phyloP scores from a whole-genome alignment of 2,797 vertebrate species.

The Squalus acanthias region DNA sequence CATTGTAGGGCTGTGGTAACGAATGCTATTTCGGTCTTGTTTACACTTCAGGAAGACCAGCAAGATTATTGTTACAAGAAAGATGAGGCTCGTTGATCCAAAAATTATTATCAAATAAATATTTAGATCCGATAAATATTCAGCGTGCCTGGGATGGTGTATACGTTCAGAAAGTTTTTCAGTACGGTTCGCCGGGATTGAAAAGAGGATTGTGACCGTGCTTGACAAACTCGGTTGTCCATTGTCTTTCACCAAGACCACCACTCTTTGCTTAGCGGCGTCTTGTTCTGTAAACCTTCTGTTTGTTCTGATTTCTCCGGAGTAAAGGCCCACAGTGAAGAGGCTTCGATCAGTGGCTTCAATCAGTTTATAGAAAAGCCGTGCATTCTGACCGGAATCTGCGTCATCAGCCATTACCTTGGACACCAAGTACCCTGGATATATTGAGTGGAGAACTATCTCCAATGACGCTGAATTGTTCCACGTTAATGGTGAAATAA shows the following conservation, averaged over 20 bases:
- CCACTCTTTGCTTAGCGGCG: slow-evolving; percentile 39
- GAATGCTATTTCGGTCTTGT: slow-evolving; percentile 45
- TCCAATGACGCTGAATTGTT: slow-evolving; percentile 55
- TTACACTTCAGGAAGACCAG: slow-evolving; percentile 54
- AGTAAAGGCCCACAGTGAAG: slow-evolving; percentile 47
- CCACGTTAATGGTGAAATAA: slow-evolving; percentile 51
- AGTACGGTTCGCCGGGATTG: slow-evolving; percentile 40
- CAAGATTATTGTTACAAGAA: slow-evolving; percentile 53
- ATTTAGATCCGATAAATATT: slow-evolving; percentile 49
- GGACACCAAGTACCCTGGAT: slow-evolving; percentile 64
- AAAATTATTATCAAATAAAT: slow-evolving; percentile 52
- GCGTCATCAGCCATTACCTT: slow-evolving; percentile 67
- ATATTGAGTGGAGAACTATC: slow-evolving; percentile 63
- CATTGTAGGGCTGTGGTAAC: background rate
- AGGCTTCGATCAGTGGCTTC: slow-evolving; percentile 42
- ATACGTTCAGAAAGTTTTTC: background rate
- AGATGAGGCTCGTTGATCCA: slow-evolving; percentile 49
- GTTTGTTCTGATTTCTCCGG: slow-evolving; percentile 47
- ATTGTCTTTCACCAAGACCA: slow-evolving; percentile 75
- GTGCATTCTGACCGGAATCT: slow-evolving; percentile 51
- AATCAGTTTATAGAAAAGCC: slow-evolving; percentile 44
- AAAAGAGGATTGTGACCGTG: slow-evolving; percentile 74
- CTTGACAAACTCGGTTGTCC: slow-evolving; percentile 84
- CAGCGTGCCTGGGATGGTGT: too few species aligned
- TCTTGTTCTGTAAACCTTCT: slow-evolving; percentile 49